Conservation (phyloP, 2,797 vertebrate genomes). For the Amblyraja radiata region DNA sequence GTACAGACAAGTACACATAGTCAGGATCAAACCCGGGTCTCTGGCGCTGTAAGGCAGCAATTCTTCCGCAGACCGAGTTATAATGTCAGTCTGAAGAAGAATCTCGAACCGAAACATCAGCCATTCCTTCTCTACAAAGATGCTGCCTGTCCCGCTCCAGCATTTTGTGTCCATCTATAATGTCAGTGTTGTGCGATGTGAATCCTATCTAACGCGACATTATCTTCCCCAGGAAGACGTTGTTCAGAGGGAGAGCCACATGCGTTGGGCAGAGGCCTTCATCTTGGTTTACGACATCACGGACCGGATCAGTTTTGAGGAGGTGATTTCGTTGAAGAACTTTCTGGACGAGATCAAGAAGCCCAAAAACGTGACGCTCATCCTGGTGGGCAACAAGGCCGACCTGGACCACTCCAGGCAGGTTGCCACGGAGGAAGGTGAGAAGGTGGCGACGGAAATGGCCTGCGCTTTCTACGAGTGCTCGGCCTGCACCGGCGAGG, state of each 20-base stretch:
- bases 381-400: slow-evolving; percentile 91
- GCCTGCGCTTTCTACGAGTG: slow-evolving; percentile 94
- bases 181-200: background rate
- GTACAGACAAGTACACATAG: too few species aligned
- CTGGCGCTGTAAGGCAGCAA: too few species aligned
- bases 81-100: too few species aligned
- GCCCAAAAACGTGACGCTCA: slow-evolving; percentile 84
- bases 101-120: too few species aligned
- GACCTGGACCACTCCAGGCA: slow-evolving; percentile 88
- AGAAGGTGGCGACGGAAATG: slow-evolving; percentile 86
- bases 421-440: slow-evolving; percentile 88
- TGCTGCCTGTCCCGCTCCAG: too few species aligned
- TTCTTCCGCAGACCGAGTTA: too few species aligned
- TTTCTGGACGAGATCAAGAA: slow-evolving; percentile 88
- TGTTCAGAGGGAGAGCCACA: slow-evolving; percentile 84
- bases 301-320: slow-evolving; percentile 88
- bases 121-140: too few species aligned
- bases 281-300: slow-evolving; percentile 96
- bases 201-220: slow-evolving; percentile 15
- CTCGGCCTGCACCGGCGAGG: slow-evolving; percentile 85
- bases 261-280: slow-evolving; percentile 93
- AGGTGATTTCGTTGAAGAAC: slow-evolving; percentile 77
- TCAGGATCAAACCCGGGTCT: too few species aligned
- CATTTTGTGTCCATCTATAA: background rate
- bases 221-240: slow-evolving; percentile 71